Percentiles rank a stretch among this genome's conserved stretches.
phyloP scores from a whole-genome alignment of 2,797 vertebrate genomes.

The Setipinna tenuifilis region DNA sequence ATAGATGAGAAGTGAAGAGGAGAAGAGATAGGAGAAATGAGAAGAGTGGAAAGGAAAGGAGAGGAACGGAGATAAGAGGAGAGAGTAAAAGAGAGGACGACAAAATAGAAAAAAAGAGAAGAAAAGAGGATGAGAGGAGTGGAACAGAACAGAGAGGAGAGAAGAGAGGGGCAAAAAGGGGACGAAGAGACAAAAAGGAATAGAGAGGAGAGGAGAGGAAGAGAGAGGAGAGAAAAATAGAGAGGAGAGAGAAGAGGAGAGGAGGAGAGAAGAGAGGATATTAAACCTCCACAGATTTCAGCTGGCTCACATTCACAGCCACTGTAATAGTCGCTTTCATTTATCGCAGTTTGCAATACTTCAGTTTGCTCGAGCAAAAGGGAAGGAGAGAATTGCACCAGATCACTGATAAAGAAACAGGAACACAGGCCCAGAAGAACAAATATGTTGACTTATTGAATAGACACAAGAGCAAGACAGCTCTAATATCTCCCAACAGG shows the following conservation, averaged over 20 bases:
- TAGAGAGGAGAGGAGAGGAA: not conserved
- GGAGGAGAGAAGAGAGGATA: too few species aligned
- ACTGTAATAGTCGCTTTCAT: not conserved
- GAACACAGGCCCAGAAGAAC: not conserved
- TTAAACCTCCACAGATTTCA: not conserved
- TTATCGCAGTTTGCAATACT: not conserved
- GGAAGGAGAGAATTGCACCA: not conserved
- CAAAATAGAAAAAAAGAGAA: not conserved
- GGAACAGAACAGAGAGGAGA: not conserved
- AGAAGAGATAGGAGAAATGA: not conserved
- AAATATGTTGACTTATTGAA: not conserved
- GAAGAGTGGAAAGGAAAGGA: not conserved
- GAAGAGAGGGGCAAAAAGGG: not conserved
- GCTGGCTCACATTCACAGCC: not conserved
- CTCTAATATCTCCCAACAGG: not conserved
- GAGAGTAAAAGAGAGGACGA: not conserved
- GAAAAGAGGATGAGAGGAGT: not conserved
- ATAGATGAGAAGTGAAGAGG: too few species aligned
- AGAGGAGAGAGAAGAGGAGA: not conserved
- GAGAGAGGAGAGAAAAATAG: too few species aligned
- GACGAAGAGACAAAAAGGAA: not conserved
- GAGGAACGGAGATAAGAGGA: not conserved
- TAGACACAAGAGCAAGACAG: not conserved
- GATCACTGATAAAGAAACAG: not conserved
- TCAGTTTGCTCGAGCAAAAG: not conserved